Evolutionary conservation across 2,113 vertebrate genomes (phyloP).

Genomic region (Thryonomys swinderianus): DNA sequence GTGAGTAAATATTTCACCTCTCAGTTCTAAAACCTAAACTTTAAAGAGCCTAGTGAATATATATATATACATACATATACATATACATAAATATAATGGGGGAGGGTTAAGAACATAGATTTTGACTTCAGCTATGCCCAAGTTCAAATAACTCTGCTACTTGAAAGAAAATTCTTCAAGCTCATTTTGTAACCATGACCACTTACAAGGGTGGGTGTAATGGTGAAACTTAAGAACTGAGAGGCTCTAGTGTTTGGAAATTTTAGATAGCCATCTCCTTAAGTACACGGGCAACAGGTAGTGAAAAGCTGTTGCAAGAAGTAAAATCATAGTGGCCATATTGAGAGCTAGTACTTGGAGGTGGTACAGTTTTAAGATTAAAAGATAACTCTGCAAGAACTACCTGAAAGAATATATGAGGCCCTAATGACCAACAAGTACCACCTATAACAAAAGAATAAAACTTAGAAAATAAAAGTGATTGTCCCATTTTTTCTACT

Average conservation of each 20-base stretch:
- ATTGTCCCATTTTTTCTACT: neutral
- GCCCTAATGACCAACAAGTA: neutral
- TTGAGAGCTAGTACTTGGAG: conserved; percentile 24
- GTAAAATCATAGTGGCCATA: conserved; percentile 13
- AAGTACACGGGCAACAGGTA: neutral
- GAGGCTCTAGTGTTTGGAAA: neutral
- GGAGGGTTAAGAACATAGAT: neutral
- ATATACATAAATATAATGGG: no score
- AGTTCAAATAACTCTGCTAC: conserved; percentile 9
- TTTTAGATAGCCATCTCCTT: neutral
- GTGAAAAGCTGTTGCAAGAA: neutral
- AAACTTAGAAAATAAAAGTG: conserved; percentile 2
- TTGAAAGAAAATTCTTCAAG: conserved; percentile 37
- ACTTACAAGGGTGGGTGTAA: conserved; percentile 3
- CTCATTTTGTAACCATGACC: neutral
- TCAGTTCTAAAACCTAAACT: conserved; percentile 30
- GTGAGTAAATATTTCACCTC: neutral
- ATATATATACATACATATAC: neutral
- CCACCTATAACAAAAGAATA: conserved; percentile 5
- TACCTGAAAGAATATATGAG: conserved; percentile 45
- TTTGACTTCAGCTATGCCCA: neutral
- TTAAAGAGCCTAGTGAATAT: neutral
- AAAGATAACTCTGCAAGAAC: neutral
- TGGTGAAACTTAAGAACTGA: neutral
- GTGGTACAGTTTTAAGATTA: neutral